These are phyloP conservation scores for Murina feae DNA, from an alignment of 2,113 vertebrate genomes.

Conservation along the genomic window DNA sequence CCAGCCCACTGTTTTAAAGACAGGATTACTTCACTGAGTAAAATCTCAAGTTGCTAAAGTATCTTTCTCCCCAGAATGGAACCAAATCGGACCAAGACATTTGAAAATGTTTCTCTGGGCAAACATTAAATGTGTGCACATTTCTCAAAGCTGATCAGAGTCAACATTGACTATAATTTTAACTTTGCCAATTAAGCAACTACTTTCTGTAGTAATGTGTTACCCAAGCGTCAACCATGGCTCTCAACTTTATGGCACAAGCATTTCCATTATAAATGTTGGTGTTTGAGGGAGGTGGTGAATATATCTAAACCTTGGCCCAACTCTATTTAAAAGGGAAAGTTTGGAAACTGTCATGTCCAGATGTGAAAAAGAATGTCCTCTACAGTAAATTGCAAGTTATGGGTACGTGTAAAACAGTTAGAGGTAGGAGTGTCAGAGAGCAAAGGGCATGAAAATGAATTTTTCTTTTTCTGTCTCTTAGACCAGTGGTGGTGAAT, in stretches of 20 bases:
- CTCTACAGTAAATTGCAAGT: not conserved
- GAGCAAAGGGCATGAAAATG: not conserved
- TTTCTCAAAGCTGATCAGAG: constrained; percentile 7
- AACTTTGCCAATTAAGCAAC: not conserved
- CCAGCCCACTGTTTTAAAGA: not conserved
- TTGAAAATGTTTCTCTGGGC: not conserved
- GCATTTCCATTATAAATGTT: not conserved
- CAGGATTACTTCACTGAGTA: not conserved
- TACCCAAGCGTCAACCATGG: not conserved
- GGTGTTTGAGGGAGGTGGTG: not conserved
- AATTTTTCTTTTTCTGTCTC: not conserved
- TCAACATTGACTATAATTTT: not conserved
- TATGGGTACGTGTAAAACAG: not conserved
- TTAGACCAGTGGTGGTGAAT: no score
- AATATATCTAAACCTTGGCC: not conserved
- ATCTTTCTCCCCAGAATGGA: not conserved
- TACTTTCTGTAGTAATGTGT: not conserved
- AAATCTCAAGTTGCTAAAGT: not conserved
- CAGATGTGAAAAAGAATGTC: not conserved
- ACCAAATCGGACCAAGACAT: not conserved
- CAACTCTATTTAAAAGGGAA: not conserved
- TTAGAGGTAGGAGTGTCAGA: not conserved
- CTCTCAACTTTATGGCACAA: not conserved
- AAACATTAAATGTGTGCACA: not conserved
- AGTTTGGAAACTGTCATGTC: not conserved